Conservation (phyloP, 2,113 vertebrate genomes). For the Lontra canadensis region DNA sequence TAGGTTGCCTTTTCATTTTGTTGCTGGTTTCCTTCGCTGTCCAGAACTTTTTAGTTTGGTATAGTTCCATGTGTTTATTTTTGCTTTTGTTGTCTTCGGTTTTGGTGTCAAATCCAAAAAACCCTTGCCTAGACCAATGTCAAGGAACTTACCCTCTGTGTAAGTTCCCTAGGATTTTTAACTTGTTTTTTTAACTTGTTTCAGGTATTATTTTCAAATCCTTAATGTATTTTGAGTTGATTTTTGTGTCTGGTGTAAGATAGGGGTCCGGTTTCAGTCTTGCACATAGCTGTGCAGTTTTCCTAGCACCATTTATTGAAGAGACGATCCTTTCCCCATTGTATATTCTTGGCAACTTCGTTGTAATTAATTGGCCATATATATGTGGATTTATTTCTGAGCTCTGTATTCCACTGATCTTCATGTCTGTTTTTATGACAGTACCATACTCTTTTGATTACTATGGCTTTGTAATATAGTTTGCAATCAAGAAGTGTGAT, state of each 20-base stretch:
- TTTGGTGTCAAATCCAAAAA: not conserved
- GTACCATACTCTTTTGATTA: not conserved
- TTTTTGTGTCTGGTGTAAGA: not conserved
- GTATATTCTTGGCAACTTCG: not conserved
- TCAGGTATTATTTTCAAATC: not conserved
- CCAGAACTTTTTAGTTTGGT: not conserved
- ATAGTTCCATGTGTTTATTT: not conserved
- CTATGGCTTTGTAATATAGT: not conserved
- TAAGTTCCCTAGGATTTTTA: not conserved
- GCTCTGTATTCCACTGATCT: not conserved
- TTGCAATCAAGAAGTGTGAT: not conserved
- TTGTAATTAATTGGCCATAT: not conserved
- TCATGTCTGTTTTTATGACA: not conserved
- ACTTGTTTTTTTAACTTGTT: not conserved
- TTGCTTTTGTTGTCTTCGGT: not conserved
- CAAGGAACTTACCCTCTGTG: not conserved
- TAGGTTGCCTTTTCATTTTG: not conserved
- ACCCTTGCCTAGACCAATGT: not conserved
- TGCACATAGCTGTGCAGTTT: not conserved
- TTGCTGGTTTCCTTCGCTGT: not conserved
- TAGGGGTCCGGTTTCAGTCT: not conserved
- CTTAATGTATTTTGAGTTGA: constrained; percentile 18
- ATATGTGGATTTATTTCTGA: not conserved
- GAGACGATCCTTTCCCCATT: not conserved
- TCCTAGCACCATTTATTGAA: not conserved